Conservation (phyloP, 2,797 vertebrate genomes). For the Acrocephalus scirpaceus region DNA sequence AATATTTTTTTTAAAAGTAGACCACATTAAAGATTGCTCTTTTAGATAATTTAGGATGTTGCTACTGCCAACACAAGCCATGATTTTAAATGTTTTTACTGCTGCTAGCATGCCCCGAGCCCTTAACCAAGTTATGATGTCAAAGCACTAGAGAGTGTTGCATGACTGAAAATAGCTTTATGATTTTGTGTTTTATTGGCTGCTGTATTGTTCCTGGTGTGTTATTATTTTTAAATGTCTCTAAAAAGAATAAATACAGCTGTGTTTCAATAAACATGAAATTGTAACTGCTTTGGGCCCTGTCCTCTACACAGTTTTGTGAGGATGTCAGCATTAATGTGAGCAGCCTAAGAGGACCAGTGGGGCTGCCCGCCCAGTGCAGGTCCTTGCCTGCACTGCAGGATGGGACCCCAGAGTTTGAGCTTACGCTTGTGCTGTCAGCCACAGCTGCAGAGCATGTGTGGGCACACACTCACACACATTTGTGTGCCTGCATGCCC, state of each 20-base stretch:
- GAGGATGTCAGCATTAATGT: accelerated
- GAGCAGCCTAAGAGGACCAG: background rate
- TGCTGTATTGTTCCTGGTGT: background rate
- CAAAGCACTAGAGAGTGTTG: background rate
- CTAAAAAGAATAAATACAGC: background rate
- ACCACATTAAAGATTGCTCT: background rate
- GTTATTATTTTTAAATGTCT: background rate
- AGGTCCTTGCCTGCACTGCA: background rate
- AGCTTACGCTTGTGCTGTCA: background rate
- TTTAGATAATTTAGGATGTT: background rate
- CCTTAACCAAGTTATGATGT: background rate
- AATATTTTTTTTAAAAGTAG: background rate
- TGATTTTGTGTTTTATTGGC: background rate
- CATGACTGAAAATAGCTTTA: background rate
- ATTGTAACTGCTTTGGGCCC: background rate
- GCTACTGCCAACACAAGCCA: background rate
- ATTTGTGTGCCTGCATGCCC: background rate
- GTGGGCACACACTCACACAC: background rate
- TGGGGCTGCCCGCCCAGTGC: accelerated
- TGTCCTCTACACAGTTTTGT: background rate
- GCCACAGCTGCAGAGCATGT: background rate
- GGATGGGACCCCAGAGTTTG: background rate
- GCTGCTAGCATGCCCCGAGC: background rate
- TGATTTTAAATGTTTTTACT: background rate
- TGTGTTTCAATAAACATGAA: background rate